Conservation (phyloP, 1,140 invertebrate species). For the Ladona fulva region DNA sequence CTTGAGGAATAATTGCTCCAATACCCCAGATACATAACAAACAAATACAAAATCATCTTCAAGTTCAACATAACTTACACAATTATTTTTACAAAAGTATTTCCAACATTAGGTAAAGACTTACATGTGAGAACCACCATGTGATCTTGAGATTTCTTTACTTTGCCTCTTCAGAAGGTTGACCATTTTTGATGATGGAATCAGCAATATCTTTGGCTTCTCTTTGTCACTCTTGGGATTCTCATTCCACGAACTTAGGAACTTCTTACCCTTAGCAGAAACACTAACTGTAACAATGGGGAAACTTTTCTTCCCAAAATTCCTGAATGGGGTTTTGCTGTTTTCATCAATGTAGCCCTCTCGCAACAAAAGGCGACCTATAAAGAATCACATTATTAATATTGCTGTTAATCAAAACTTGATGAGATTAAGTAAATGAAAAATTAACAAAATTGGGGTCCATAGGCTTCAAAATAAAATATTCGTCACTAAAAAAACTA, state of each 20-base stretch:
- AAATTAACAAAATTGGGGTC: no score
- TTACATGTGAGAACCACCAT: no score
- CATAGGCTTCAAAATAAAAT: no score
- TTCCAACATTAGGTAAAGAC: no score
- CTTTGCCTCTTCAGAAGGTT: not conserved
- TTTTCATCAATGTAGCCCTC: constrained; percentile 31
- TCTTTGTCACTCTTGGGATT: not conserved
- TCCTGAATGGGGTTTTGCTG: constrained; percentile 18
- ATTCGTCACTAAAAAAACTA: no score
- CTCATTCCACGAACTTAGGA: not conserved
- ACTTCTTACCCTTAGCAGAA: constrained; percentile 19
- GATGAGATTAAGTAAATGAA: constrained; percentile 14
- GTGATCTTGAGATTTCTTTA: no score
- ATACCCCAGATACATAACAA: no score
- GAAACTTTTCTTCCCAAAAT: constrained; percentile 17
- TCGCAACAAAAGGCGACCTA: constrained; percentile 33
- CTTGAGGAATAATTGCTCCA: no score
- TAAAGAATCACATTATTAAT: constrained; percentile 18
- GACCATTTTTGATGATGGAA: constrained; percentile 14
- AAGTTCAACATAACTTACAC: no score
- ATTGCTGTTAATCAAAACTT: no score
- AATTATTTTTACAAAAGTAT: no score
- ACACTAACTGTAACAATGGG: constrained; percentile 19
- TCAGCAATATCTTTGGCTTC: not conserved
- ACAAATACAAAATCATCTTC: no score